Base-by-base conservation (phyloP, 2,888 invertebrate species). In the Drosophila putrida region DNA sequence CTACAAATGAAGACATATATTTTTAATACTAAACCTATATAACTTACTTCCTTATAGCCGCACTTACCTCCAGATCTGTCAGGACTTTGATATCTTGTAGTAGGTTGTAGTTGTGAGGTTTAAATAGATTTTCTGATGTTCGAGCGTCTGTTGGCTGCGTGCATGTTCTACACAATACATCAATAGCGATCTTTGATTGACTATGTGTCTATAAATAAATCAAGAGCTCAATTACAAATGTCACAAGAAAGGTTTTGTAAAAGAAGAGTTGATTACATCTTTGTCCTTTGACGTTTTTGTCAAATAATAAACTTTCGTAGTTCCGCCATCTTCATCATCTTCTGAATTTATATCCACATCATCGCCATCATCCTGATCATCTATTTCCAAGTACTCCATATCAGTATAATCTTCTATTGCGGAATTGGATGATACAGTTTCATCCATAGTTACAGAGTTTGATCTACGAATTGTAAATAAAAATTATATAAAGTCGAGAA, bases 101-200 rank as follows among this genome's bases (percentile, higher is more conserved):
- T 35, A 80, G 50, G 4, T 39, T 28, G 6, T 49, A 13, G 25
- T 64, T 69, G n/a, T 68, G 33, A 3, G 46, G 41, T 2, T 62
- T 28, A 27, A 85, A 85, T 9, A 81, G 53, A 31, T 76, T 53
- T 9, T 44, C 31, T 6, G 65, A 58, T 5, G 35, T 55, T 44
- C 5, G 6, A 8, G 36, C 27, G n/a, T 73, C 54, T 13, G 51
- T 8, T 43, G 55, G 46, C 6, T 66, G 80, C 5, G 54, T 50
- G 11, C 80, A 81, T 11, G 86, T 85, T 77, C 80, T 55, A 43
- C 80, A 81, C 15, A 59, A 31, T 6, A 25, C 38, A 39, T 60
- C 27, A 39, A 10, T 38, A 11, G 4, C 4, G 5, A 8, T 41
- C n/a, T 39, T 49, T 61, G 33, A 5, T 27, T 53, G 25, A 5